These are phyloP conservation scores for Eupithecia tripunctaria DNA, from an alignment of 2,888 invertebrate genomes.

Conservation along the genomic window DNA sequence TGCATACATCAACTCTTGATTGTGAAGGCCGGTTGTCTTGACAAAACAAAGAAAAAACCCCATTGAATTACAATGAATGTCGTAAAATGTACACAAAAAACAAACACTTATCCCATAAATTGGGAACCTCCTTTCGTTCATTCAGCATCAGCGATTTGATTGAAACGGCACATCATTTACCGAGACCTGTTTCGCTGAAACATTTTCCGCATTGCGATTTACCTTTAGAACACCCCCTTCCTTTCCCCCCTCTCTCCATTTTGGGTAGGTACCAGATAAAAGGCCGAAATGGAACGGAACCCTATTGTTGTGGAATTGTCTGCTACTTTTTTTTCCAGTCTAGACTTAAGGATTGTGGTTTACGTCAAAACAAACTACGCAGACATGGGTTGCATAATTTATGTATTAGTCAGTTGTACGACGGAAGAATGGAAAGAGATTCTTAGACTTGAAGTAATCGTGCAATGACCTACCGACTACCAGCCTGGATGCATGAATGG, in stretches of 20 bases:
- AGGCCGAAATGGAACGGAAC: slow-evolving; percentile 29
- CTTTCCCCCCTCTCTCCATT: slow-evolving; percentile 39
- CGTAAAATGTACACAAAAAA: slow-evolving; percentile 45
- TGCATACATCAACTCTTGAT: background rate
- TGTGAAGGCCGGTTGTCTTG: background rate
- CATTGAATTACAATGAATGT: background rate
- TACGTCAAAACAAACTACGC: slow-evolving; percentile 22
- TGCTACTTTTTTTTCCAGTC: slow-evolving; percentile 32
- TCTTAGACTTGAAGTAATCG: background rate
- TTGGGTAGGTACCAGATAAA: slow-evolving; percentile 43
- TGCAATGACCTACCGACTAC: background rate
- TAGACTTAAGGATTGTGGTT: slow-evolving; percentile 31
- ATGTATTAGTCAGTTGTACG: slow-evolving; percentile 8
- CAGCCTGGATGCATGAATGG: background rate
- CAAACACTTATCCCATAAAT: slow-evolving; percentile 12
- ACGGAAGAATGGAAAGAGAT: slow-evolving; percentile 2
- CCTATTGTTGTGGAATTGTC: slow-evolving; percentile 37
- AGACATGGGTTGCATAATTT: slow-evolving; percentile 10
- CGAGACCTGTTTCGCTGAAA: slow-evolving; percentile 48
- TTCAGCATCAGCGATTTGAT: slow-evolving; percentile 52
- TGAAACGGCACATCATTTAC: slow-evolving; percentile 56
- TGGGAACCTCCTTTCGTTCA: background rate
- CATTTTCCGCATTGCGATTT: slow-evolving; percentile 53
- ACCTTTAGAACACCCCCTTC: slow-evolving; percentile 44
- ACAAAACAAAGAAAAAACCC: slow-evolving; percentile 8